A percentile compares a stretch with the other conserved stretches of the same genome.
Evolutionary conservation across 1,140 invertebrate genomes (phyloP).

Genomic region (Planococcus citri): DNA sequence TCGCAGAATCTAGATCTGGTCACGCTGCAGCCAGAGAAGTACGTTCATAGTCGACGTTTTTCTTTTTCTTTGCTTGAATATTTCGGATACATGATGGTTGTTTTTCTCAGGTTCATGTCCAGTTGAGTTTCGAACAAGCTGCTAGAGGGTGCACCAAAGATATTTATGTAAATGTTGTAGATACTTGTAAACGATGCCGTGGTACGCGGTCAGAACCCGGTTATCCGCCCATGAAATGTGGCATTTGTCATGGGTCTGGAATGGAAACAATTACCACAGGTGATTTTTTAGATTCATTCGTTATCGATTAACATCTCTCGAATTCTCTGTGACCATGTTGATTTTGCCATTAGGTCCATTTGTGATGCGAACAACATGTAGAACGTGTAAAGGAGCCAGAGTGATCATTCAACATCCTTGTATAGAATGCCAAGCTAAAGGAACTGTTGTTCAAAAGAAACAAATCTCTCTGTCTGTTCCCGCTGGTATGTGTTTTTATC

Average conservation of each 20-base stretch:
- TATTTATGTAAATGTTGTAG: slow-evolving; percentile 78
- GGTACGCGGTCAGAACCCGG: slow-evolving; percentile 77
- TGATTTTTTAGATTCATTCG: slow-evolving; percentile 21
- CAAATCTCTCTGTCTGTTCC: slow-evolving; percentile 91
- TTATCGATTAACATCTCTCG: neutral
- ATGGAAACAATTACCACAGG: slow-evolving; percentile 78
- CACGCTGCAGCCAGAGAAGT: slow-evolving; percentile 85
- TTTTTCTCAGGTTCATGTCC: neutral
- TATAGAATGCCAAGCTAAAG: slow-evolving; percentile 84
- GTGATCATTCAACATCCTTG: slow-evolving; percentile 86
- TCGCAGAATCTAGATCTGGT: slow-evolving; percentile 52
- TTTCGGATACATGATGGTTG: neutral
- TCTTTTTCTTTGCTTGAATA: neutral
- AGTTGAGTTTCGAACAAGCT: slow-evolving; percentile 84
- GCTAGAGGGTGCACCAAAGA: slow-evolving; percentile 92
- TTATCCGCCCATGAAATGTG: slow-evolving; percentile 72
- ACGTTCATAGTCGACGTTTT: slow-evolving; percentile 26
- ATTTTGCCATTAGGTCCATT: slow-evolving; percentile 62
- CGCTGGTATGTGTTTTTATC: slow-evolving; percentile 47
- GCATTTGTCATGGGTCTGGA: slow-evolving; percentile 93
- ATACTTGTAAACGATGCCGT: slow-evolving; percentile 78
- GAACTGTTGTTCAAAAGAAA: slow-evolving; percentile 76
- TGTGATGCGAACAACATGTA: slow-evolving; percentile 91
- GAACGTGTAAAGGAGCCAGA: slow-evolving; percentile 78
- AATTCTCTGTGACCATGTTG: slow-evolving; percentile 2